Base-by-base conservation (phyloP, 1,140 invertebrate species). In the Nixonia krombeini region DNA sequence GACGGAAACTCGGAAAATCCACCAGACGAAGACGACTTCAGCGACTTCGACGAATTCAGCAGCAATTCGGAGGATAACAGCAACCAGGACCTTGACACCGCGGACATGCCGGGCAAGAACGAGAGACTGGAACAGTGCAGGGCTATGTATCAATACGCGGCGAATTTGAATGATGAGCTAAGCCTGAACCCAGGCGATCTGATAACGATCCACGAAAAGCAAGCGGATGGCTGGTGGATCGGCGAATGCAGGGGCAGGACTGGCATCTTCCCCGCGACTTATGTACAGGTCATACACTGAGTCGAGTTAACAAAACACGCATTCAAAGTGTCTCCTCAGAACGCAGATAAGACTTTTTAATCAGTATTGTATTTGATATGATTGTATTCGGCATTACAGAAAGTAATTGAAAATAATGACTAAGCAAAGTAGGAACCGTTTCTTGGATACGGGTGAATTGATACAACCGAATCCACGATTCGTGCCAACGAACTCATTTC, bases 171-270 rank as follows among this genome's bases (percentile, higher is more conserved):
- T 72, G 95, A 97, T 85, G 95, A 98, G 81, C 87, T 98, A 12
- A 92, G 91, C 37, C 87, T 97, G 37, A 89, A 87, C 75, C 90
- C 91, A 73, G 95, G 95, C 65, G 94, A 97, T 78, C 85, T 95
- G 7, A 94, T 97, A 66, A 92, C 91, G 55, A 91, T 97, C 17
- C 94, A 94, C 80, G 91, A 94, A 71, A 96, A 96, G 76, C 93
- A 96, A 77, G 90, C 92, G n/a, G 94, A 96, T 76, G 95, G 94
- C 4, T 97, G 95, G 95, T 97, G 96, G 95, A 89, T 95, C 42
- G 95, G 95, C 6, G 94, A 96, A 69, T 87, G 95, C 35, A 89
- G 92, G 55, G 94, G 95, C 18, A 87, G 88, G 46, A 90, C 94
- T 42, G 96, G 96, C 17, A 96, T 96, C 63, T 97, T 97, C 74